Evolutionary conservation across 2,113 vertebrate species (phyloP), one percentile per base, ranked within the genome.

Genomic region (Seriola quinqueradiata): DNA sequence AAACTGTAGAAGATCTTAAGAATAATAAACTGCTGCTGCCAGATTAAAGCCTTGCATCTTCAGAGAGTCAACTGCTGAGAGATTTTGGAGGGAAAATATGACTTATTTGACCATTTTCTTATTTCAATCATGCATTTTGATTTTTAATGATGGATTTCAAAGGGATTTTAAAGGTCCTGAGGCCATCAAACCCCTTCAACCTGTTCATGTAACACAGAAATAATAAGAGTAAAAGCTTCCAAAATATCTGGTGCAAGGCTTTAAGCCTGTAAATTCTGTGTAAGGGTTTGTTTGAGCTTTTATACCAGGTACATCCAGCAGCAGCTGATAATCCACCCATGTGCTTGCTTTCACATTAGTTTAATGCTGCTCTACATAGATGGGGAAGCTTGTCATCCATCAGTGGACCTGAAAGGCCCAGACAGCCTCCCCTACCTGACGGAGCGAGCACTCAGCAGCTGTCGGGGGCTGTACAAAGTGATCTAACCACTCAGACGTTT

Each of bases 261-360:
- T 85, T 64, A 59, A 48, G 69, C 74, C 76, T 54, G 71, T 52
- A 79, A 69, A 54, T 81, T 89, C 10, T 68, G 73, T 85, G 73
- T 0, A 5, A 74, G 38, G 46, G 42, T 2, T 65, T 72, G 65
- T 70, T 80, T 68, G 57, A 3, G 77, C 75, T 60, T 80, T 83
- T 71, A 66, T 75, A 64, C 28, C 77, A 81, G 82, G 67, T 59
- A 55, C 79, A 44, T 75, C 66, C 69, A 55, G 16, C 14, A 72
- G 59, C 76, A 78, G 83, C 59, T 54, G 68, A 40, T 89, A 89
- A 88, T 90, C 82, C 83, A 40, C 46, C 64, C 59, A 21, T 67
- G 4, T 59, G 68, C 72, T 55, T 28, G 82, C 82, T 77, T 76
- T 84, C 57, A 78, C 86, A 81, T 93, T 91, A 89, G 64, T 78